These are phyloP conservation scores for Rachycentron canadum DNA, from an alignment of 2,797 vertebrate species.

Conservation along the genomic window DNA sequence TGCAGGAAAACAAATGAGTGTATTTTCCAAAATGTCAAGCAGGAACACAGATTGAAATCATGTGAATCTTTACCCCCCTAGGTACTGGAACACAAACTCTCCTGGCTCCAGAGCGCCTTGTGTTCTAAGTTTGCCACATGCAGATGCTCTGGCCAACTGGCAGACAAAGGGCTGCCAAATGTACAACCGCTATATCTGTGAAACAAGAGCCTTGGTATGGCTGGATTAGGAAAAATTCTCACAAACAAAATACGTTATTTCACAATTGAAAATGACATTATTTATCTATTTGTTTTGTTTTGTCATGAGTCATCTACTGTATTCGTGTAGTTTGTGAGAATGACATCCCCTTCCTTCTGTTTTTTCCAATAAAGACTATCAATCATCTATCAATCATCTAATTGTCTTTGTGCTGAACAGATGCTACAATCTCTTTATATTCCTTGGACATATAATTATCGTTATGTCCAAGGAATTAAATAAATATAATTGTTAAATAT, in stretches of 20 bases:
- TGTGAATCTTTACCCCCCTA: constrained; percentile 10
- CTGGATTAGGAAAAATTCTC: constrained; percentile 1
- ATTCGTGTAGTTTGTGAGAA: no score
- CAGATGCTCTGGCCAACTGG: constrained; percentile 56
- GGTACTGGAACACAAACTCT: constrained; percentile 42
- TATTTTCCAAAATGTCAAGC: not conserved
- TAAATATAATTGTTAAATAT: no score
- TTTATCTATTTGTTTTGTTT: not conserved
- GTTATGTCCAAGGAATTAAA: no score
- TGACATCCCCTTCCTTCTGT: no score
- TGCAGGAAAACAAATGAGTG: not conserved
- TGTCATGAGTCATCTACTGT: not conserved
- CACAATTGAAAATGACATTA: not conserved
- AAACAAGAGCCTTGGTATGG: constrained; percentile 57
- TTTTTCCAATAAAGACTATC: no score
- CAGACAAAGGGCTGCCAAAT: not conserved
- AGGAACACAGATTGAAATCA: not conserved
- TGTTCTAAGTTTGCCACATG: not conserved
- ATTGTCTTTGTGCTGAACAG: not conserved
- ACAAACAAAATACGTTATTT: not conserved
- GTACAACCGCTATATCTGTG: constrained; percentile 69
- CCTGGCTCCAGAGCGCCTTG: rapidly evolving
- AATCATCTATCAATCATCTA: not conserved
- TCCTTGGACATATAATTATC: no score
- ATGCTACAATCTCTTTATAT: not conserved